Evolutionary conservation across 2,113 vertebrate species (phyloP), one percentile per base, ranked within the genome.

Genomic region (Miniopterus natalensis): DNA sequence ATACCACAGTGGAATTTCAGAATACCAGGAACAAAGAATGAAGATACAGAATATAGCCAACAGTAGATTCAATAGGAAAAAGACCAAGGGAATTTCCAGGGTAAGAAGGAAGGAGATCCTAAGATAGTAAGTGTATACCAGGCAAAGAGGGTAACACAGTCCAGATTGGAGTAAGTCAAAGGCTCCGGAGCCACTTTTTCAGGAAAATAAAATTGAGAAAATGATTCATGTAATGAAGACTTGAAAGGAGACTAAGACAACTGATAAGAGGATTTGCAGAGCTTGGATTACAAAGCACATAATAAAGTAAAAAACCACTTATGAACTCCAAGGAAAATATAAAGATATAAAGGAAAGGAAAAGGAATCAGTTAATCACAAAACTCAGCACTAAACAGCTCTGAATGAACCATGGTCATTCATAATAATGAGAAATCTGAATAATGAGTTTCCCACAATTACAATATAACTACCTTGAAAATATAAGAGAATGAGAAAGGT

Each of bases 141-240:
- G 49, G 63, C 18, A 93, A 40, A 61, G 74, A 71, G 63, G 31
- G 31, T 8, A 79, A 79, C 13, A 77, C 8, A 31, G 31, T 40
- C 23, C 42, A 79, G 74, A 70, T 0, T 40, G 61, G 13, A 59
- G 42, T 74, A 75, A 86, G 42, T 87, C 6, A 70, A 92, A 85
- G 57, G 47, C 49, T 85, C 36, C 25, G 11, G 70, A 92, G 31
- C 49, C 15, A 40, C 15, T 65, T 92, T 84, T 14, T 25, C 23
- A 77, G 90, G 14, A 77, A 86, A 20, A 70, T 49, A 27, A 70
- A 93, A 86, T 5, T 77, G 27, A 77, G 68, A 92, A 55, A 83
- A 55, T 66, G 74, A 75, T 10, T 53, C 36, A 25, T 47, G 0
- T 77, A 66, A 55, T 65, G 29, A 84, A 84, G 47, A 77, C 40